These are phyloP conservation scores for Scaptomyza flava DNA, from an alignment of 2,888 invertebrate genomes.

Conservation along the genomic window DNA sequence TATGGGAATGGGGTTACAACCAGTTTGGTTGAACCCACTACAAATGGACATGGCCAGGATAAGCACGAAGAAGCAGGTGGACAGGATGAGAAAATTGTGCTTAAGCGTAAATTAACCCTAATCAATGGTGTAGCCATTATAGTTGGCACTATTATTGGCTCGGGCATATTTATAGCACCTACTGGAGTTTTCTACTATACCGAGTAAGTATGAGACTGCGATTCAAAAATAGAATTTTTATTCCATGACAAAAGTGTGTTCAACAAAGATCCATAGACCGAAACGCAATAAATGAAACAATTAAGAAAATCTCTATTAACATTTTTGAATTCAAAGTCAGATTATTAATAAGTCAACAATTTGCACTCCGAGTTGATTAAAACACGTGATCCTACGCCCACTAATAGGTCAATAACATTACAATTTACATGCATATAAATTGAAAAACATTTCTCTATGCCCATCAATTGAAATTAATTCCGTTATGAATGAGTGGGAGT, in stretches of 20 bases:
- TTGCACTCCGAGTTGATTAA: conserved; percentile 21
- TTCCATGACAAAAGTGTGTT: not conserved
- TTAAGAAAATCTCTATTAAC: not conserved
- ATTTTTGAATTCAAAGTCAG: not conserved
- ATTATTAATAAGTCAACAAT: conserved; percentile 3
- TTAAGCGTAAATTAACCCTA: conserved; percentile 93
- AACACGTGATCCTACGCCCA: conserved; percentile 2
- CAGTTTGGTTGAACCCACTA: conserved; percentile 59
- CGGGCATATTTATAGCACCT: conserved; percentile 97
- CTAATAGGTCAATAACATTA: conserved; percentile 42
- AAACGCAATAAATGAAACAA: not conserved
- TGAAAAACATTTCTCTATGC: conserved; percentile 24
- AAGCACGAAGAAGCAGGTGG: conserved; percentile 8
- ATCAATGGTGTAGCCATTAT: conserved; percentile 94
- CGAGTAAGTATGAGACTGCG: conserved; percentile 85
- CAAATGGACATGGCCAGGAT: conserved; percentile 36
- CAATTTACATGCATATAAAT: conserved; percentile 46
- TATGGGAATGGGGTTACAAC: conserved; percentile 80
- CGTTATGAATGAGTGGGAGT: conserved; percentile 9
- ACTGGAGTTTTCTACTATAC: conserved; percentile 90
- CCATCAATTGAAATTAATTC: conserved; percentile 55
- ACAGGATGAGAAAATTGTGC: conserved; percentile 86
- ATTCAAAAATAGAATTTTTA: not conserved
- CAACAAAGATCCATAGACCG: not conserved
- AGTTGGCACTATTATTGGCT: conserved; percentile 95